These are phyloP conservation scores for Physeter macrocephalus DNA, from an alignment of 2,113 vertebrate genomes.

Conservation along the genomic window DNA sequence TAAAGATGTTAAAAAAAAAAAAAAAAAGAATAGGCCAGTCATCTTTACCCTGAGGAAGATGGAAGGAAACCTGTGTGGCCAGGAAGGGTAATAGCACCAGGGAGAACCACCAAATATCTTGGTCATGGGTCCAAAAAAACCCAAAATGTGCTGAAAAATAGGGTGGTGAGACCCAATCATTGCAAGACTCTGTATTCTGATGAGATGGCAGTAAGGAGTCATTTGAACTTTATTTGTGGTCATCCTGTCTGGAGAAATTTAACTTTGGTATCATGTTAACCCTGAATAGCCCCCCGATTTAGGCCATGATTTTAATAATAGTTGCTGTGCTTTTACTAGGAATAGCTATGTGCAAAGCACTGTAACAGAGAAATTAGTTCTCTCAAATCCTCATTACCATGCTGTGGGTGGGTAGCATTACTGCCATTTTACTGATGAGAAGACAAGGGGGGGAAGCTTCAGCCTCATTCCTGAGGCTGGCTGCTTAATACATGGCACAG, in stretches of 20 bases:
- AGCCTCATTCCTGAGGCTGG: rapidly evolving
- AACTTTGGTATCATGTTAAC: not conserved
- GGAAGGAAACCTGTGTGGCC: not conserved
- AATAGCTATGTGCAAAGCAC: not conserved
- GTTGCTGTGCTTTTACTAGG: not conserved
- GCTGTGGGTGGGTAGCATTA: not conserved
- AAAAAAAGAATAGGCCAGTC: not conserved
- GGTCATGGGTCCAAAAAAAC: not conserved
- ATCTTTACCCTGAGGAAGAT: not conserved
- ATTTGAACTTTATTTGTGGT: not conserved
- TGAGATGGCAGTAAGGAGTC: not conserved
- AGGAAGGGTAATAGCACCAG: not conserved
- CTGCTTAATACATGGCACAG: not conserved
- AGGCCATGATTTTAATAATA: not conserved
- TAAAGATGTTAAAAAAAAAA: too few relatives aligned
- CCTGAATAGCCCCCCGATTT: not conserved
- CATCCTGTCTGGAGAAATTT: not conserved
- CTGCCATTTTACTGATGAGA: not conserved
- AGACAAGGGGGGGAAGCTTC: not conserved
- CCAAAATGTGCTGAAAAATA: not conserved
- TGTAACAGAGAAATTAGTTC: not conserved
- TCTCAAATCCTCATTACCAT: not conserved
- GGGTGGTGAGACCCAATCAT: not conserved
- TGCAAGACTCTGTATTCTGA: not conserved
- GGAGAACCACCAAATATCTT: not conserved